A percentile compares a stretch with the other conserved stretches of the same genome.
phyloP scores from a whole-genome alignment of 2,888 invertebrate species.

The Agrochola lychnidis region DNA sequence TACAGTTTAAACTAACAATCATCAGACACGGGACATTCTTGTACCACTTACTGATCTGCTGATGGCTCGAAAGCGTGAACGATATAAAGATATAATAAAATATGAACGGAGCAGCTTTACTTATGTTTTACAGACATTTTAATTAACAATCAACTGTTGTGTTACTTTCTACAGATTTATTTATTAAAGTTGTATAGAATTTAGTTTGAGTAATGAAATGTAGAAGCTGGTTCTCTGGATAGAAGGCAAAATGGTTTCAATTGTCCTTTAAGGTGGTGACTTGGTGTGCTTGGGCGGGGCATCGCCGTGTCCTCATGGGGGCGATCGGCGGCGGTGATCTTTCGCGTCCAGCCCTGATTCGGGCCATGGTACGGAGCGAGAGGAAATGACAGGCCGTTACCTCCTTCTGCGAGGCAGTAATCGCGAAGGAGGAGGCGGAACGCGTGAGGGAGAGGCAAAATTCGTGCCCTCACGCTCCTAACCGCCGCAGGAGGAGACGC shows the following conservation, averaged over 20 bases:
- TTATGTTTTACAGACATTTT: conserved; percentile 35
- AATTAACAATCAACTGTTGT: conserved; percentile 6
- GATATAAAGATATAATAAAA: conserved; percentile 39
- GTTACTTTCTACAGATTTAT: conserved; percentile 7
- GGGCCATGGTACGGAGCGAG: too few species aligned
- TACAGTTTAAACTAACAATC: conserved; percentile 41
- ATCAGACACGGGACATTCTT: conserved; percentile 56
- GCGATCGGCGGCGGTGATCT: too few species aligned
- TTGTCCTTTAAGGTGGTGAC: too few species aligned
- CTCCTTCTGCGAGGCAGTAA: too few species aligned
- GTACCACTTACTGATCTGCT: conserved; percentile 35
- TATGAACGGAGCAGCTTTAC: not conserved
- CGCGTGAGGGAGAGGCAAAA: too few species aligned
- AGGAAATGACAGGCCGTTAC: too few species aligned
- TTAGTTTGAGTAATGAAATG: not conserved
- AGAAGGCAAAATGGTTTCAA: not conserved
- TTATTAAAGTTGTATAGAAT: not conserved
- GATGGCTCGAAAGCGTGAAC: conserved; percentile 59
- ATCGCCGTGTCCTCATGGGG: too few species aligned
- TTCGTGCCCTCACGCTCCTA: too few species aligned
- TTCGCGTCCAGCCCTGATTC: too few species aligned
- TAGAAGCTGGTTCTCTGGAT: not conserved
- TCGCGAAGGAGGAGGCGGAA: too few species aligned
- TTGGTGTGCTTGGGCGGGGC: too few species aligned
- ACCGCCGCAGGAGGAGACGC: too few species aligned